Percentiles rank a stretch among this genome's conserved stretches.
These are phyloP conservation scores for Drosophila antonietae DNA, from an alignment of 2,888 invertebrate species.

Conservation along the genomic window DNA sequence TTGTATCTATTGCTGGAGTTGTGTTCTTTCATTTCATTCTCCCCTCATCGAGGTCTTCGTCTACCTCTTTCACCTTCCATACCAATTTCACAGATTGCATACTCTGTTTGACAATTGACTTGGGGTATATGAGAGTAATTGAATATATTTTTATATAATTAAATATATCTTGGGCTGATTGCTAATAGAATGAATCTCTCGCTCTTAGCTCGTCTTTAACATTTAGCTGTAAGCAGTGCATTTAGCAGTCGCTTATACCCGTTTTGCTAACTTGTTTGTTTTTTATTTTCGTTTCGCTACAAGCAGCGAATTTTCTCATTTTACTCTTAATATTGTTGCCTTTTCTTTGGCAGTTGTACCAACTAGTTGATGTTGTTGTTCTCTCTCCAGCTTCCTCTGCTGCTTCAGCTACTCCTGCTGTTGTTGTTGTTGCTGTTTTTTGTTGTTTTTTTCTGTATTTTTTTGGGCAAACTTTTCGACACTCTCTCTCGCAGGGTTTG, in stretches of 20 bases:
- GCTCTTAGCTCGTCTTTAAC: not conserved
- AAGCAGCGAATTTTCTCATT: conserved; percentile 79
- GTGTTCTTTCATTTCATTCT: conserved; percentile 34
- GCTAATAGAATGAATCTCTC: not conserved
- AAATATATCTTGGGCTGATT: not conserved
- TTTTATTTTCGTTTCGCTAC: conserved; percentile 22
- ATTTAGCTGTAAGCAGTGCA: not conserved
- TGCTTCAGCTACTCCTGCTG: conserved; percentile 16
- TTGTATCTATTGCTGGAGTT: conserved; percentile 47
- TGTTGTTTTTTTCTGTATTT: conserved; percentile 21
- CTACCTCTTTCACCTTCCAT: conserved; percentile 13
- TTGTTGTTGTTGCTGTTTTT: conserved; percentile 25
- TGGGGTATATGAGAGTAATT: not conserved
- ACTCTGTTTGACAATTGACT: not conserved
- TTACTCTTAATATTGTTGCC: conserved; percentile 78
- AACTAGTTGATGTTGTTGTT: conserved; percentile 38
- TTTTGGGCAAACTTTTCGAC: conserved; percentile 64
- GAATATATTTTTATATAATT: not conserved
- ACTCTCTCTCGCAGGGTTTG: conserved; percentile 58
- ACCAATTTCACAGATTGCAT: conserved; percentile 27
- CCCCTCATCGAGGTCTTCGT: conserved; percentile 8
- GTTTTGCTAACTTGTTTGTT: conserved; percentile 21
- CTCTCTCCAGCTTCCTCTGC: conserved; percentile 21
- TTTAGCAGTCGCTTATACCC: not conserved
- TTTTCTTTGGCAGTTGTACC: conserved; percentile 39